Base-by-base conservation (phyloP, 2,797 vertebrate genomes). In the Trichosurus vulpecula region DNA sequence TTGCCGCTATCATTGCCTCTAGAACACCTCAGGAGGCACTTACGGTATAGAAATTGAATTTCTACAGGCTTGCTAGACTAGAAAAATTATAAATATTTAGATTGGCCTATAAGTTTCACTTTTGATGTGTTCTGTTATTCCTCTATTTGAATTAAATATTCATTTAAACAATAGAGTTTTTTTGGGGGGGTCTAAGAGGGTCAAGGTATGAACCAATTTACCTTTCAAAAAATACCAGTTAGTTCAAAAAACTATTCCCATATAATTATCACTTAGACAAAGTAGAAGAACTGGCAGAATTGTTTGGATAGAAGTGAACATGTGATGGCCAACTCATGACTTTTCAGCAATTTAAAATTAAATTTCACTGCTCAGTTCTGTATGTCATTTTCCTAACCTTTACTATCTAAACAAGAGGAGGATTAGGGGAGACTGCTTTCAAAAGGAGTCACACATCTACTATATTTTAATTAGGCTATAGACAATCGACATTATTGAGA, bases 391-490 rank as follows among this genome's bases (percentile, higher is more conserved):
- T 58, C 30, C 74, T 58, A 97, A 93, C 25, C n/a, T 97, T 95
- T 94, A 91, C 93, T 74, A 96, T 97, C 93, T 95, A 95, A 98
- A 97, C 58, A 97, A 61, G 93, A 35, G 55, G 91, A 87, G 81
- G 66, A 94, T 92, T 94, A 56, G 57, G 91, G 96, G 91, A 95
- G 41, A 91, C 61, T 94, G 10, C 57, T 97, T 96, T 92, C 92
- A 96, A 31, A 96, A 66, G 96, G 92, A 92, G 94, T 93, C 9
- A 54, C 51, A 31, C 61, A n/a, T 54, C 35, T 96, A 94, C 52
- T 96, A 53, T 90, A 96, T 98, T 98, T 93, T 98, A 98, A 98
- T 98, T 98, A 97, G 95, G 97, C 93, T 98, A 91, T 96, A 96
- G 96, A 98, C 41, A 97, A 96, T 57, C 89, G 95, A 97, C 97